A percentile compares a stretch with the other conserved stretches of the same genome.
phyloP scores from a whole-genome alignment of 2,113 vertebrate genomes.

The Proterorhinus semilunaris region DNA sequence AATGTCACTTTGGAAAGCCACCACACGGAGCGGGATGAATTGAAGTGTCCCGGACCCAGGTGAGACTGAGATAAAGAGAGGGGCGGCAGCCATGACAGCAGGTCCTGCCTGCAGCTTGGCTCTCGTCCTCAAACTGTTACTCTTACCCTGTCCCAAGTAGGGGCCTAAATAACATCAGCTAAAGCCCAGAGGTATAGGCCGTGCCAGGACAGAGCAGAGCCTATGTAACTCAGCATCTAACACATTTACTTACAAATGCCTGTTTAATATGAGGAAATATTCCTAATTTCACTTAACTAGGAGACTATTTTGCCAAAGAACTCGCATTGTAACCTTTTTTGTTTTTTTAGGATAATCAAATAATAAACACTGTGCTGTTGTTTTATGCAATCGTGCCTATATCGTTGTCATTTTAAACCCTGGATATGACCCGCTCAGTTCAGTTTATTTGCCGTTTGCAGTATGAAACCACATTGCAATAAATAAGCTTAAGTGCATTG shows the following conservation, averaged over 20 bases:
- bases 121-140: constrained; percentile 48
- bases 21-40: constrained; percentile 73
- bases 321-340: too few relatives aligned
- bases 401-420: too few relatives aligned
- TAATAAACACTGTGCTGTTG: too few relatives aligned
- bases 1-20: constrained; percentile 78
- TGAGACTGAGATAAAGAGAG: constrained; percentile 60
- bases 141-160: constrained; percentile 28
- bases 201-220: constrained; percentile 13
- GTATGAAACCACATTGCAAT: too few relatives aligned
- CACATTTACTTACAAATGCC: neutral
- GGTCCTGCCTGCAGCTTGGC: constrained; percentile 52
- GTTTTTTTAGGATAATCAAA: too few relatives aligned
- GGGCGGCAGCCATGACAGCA: constrained; percentile 44
- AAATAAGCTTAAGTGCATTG: too few relatives aligned
- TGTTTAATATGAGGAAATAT: too few relatives aligned
- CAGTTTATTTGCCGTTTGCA: too few relatives aligned
- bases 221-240: constrained; percentile 11
- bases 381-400: too few relatives aligned
- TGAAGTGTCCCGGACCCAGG: constrained; percentile 71
- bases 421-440: too few relatives aligned
- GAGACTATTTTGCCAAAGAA: too few relatives aligned
- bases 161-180: constrained; percentile 32
- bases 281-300: too few relatives aligned
- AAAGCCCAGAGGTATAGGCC: constrained; percentile 16